phyloP scores from a whole-genome alignment of 1,140 invertebrate species.

The Cydia fagiglandana region DNA sequence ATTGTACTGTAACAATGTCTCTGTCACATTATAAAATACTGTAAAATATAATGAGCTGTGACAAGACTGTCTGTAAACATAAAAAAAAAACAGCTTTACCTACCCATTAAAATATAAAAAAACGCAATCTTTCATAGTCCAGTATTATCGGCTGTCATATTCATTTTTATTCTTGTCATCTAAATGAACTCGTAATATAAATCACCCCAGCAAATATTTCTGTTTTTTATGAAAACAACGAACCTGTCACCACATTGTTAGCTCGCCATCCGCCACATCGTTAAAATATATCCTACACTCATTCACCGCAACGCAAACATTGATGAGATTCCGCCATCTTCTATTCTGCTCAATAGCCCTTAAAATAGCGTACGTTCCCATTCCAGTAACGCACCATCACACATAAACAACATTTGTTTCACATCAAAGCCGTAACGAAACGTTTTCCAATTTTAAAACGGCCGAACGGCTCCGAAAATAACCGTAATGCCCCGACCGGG shows the following conservation, averaged over 20 bases:
- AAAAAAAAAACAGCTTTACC: too few species aligned
- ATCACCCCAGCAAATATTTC: background rate
- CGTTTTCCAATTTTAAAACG: slow-evolving; percentile 65
- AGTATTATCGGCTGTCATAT: background rate
- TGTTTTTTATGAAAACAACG: background rate
- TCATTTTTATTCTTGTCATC: background rate
- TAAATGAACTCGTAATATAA: background rate
- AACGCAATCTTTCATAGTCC: background rate
- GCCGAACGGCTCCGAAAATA: slow-evolving; percentile 53
- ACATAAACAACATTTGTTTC: slow-evolving; percentile 61
- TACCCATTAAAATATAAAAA: background rate
- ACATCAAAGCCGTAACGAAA: slow-evolving; percentile 56
- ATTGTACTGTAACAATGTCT: too few species aligned
- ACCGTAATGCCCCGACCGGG: slow-evolving; percentile 34
- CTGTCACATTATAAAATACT: too few species aligned
- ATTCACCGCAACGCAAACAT: slow-evolving; percentile 21
- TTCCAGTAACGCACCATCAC: slow-evolving; percentile 31
- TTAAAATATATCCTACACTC: slow-evolving; percentile 10
- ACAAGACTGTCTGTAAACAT: too few species aligned
- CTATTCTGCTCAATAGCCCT: slow-evolving; percentile 4
- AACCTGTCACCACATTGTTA: slow-evolving; percentile 7
- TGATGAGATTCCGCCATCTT: slow-evolving; percentile 2
- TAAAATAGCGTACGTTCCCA: slow-evolving; percentile 11
- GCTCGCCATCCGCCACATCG: background rate
- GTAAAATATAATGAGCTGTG: too few species aligned